Base-by-base conservation (phyloP, 1,140 invertebrate genomes). In the Euglossa dilemma region DNA sequence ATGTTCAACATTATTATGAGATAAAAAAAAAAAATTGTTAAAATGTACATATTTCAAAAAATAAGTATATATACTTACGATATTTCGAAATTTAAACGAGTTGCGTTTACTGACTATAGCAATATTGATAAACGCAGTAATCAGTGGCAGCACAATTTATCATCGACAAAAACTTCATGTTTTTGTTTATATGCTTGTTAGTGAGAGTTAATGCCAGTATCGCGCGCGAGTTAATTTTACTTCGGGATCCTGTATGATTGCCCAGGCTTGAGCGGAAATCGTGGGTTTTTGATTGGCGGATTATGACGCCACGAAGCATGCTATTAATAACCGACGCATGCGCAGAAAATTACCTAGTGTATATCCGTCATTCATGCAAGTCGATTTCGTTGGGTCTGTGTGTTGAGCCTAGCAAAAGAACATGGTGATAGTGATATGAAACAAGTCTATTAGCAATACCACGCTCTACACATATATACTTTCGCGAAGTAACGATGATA, bases 281-380 rank as follows among this genome's bases (percentile, higher is more conserved):
- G 75, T 47, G 28, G 70, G 28, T 6, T 6, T 73, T 7, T 43
- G 72, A 92, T 93, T 93, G 92, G 93, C 45, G 16, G 18, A 7
- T 64, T 56, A 47, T 93, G 93, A 93, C 93, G 93, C 88, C 88
- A 91, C 61, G 64, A 69, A 36, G 43, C 28, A 50, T 71, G 89
- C 92, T 93, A 93, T 93, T 92, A 92, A 93, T 93, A 93, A 90
- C 83, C 69, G n/a, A 77, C 92, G 91, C 93, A 93, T 83, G 90
- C 92, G 91, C 90, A 74, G 11, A 63, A 69, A 57, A 43, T 57
- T 72, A 69, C 80, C 70, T 84, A 76, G 89, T 92, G 90, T 87
- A 90, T 90, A 92, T 93, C 92, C 92, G 92, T 93, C 93, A 93
- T 93, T 93, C 92, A 93, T 93, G 88, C 90, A 88, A 93, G 92